Evolutionary conservation across 1,140 invertebrate species (phyloP).

Genomic region (Cydia pomonella): DNA sequence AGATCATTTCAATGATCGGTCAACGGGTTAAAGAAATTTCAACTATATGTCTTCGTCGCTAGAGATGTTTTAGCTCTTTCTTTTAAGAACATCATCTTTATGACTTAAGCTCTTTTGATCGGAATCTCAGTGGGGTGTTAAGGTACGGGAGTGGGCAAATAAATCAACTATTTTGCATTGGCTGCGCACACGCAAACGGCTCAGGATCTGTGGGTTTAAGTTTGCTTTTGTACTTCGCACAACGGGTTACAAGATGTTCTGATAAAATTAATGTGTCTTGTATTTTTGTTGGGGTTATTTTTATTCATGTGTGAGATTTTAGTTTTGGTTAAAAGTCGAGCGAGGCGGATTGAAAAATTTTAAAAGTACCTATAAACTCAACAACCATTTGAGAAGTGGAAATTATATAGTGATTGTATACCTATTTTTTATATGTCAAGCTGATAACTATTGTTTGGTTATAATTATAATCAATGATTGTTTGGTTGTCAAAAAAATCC

Average conservation of each 20-base stretch:
- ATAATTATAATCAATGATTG: no score
- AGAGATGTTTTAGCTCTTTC: neutral
- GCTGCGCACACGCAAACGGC: constrained; percentile 32
- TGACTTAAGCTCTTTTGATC: neutral
- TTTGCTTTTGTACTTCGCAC: constrained; percentile 28
- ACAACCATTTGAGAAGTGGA: no score
- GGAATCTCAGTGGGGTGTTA: constrained; percentile 42
- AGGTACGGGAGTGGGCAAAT: constrained; percentile 48
- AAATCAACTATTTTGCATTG: constrained; percentile 75
- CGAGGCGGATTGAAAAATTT: no score
- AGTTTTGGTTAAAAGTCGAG: neutral
- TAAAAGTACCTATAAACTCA: neutral
- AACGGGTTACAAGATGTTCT: constrained; percentile 29
- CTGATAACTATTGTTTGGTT: no score
- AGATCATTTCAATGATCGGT: neutral
- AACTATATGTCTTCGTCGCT: neutral
- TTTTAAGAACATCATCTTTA: neutral
- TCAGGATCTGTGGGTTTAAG: constrained; percentile 30
- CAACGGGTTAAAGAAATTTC: neutral
- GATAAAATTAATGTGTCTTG: constrained; percentile 22
- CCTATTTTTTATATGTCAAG: no score
- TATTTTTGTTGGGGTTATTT: constrained; percentile 1
- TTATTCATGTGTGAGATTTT: neutral
- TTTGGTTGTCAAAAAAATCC: no score
- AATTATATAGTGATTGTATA: no score